A percentile compares a stretch with the other conserved stretches of the same genome.
These are phyloP conservation scores for Xylota sylvarum DNA, from an alignment of 2,888 invertebrate genomes.

Conservation along the genomic window DNA sequence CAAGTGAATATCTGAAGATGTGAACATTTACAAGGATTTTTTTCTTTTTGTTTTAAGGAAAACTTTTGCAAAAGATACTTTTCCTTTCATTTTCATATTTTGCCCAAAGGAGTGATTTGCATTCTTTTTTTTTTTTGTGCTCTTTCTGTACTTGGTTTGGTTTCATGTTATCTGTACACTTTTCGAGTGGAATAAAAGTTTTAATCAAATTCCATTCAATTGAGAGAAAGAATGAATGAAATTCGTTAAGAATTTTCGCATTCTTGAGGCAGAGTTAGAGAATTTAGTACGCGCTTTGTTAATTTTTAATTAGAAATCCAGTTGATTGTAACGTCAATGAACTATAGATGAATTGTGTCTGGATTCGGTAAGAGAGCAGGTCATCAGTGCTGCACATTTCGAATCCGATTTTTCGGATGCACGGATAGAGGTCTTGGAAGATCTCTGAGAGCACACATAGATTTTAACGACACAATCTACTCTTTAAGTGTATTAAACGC, in stretches of 20 bases:
- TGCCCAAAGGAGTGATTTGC: slow-evolving; percentile 58
- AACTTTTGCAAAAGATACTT: slow-evolving; percentile 64
- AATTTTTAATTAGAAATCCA: slow-evolving; percentile 33
- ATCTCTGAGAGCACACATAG: too few species aligned
- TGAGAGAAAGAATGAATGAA: slow-evolving; percentile 6
- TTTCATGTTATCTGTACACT: slow-evolving; percentile 52
- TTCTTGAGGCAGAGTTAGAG: slow-evolving; percentile 5
- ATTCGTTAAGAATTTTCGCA: slow-evolving; percentile 27
- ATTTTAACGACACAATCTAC: too few species aligned
- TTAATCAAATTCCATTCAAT: slow-evolving; percentile 67
- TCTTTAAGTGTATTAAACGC: too few species aligned
- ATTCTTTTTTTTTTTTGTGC: slow-evolving; percentile 17
- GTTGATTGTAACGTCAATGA: slow-evolving; percentile 13
- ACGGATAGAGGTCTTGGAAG: too few species aligned
- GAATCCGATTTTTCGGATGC: too few species aligned
- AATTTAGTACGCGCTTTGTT: slow-evolving; percentile 29
- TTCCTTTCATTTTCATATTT: slow-evolving; percentile 52
- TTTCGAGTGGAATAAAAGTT: slow-evolving; percentile 64
- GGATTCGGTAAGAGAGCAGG: too few species aligned
- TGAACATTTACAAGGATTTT: slow-evolving; percentile 56
- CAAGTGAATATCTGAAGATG: slow-evolving; percentile 56
- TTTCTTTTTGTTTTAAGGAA: slow-evolving; percentile 1
- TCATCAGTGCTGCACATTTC: too few species aligned
- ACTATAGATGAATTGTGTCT: not conserved
- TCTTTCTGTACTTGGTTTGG: slow-evolving; percentile 15